Base-by-base conservation (phyloP, 2,113 vertebrate species). In the Eulemur macaco region DNA sequence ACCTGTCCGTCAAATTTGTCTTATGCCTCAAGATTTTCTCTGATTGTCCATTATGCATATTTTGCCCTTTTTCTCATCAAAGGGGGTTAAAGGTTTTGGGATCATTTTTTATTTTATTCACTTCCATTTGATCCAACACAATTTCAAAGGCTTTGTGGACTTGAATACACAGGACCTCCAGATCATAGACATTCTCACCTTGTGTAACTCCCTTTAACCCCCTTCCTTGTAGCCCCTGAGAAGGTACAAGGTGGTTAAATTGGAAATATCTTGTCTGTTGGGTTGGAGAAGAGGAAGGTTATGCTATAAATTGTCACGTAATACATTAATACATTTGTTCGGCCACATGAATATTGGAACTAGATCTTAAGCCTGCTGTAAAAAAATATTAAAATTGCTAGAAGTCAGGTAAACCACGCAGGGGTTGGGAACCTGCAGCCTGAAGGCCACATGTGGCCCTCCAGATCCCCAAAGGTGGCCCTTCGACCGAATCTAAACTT, bases 61-160 rank as follows among this genome's bases (percentile, higher is more conserved):
- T 74, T 95, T 58, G 12, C 52, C 29, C 14, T 81, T 91, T 85
- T 42, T 77, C 15, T 77, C 52, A 83, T 89, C 66, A 86, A 66
- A 60, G 39, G 74, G 52, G 52, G 17, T 54, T 54, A 54, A 54
- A 74, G 42, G 86, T 95, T 85, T 17, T 4, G 54, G 90, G 63
- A 88, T 74, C 21, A 42, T 27, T 94, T 42, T 93, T 86, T 71
- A 21, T 92, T 94, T 92, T 13, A 86, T 45, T 95, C 47, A 95
- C 42, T 95, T 90, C 7, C 64, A 11, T 69, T 93, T 77, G 73
- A 73, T 50, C 34, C 17, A 11, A 80, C 80, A 52, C 64, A 77
- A 64, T 85, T 95, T 85, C 77, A 84, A 18, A 31, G 31, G 25
- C 56, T 82, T 92, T 80, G 31, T 91, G 68, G 74, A 89, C 89